phyloP scores from a whole-genome alignment of 2,113 vertebrate species.

The Oryzias woworae region DNA sequence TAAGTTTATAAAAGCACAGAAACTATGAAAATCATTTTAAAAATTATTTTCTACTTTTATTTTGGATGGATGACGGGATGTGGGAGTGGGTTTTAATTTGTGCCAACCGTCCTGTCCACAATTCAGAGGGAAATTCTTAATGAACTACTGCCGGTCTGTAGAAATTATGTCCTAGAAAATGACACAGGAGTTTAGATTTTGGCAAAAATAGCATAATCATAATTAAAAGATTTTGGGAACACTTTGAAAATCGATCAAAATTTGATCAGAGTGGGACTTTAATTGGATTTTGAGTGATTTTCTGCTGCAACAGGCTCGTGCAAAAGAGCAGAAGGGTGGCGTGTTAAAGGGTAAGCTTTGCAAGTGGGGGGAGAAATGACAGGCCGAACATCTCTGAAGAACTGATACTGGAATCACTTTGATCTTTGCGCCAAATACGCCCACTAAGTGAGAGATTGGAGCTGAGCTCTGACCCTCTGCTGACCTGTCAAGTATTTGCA shows the following conservation, averaged over 20 bases:
- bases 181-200: too few relatives aligned
- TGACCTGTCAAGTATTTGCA: conserved; percentile 33
- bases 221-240: too few relatives aligned
- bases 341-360: conserved; percentile 8
- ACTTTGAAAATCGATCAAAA: too few relatives aligned
- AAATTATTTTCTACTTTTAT: too few relatives aligned
- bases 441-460: conserved; percentile 26
- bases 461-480: conserved; percentile 39
- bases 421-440: conserved; percentile 5
- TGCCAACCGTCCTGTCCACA: too few relatives aligned
- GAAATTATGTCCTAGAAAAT: too few relatives aligned
- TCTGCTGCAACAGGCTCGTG: conserved; percentile 52
- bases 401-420: conserved; percentile 19
- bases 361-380: conserved; percentile 16
- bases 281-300: neutral
- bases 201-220: too few relatives aligned
- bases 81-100: too few relatives aligned
- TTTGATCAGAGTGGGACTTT: too few relatives aligned
- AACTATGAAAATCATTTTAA: neutral
- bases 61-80: too few relatives aligned
- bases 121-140: too few relatives aligned
- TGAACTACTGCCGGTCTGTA: too few relatives aligned
- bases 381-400: conserved; percentile 32
- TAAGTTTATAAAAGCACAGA: neutral
- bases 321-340: conserved; percentile 14